Evolutionary conservation across 2,113 vertebrate genomes (phyloP).

Genomic region (Meles meles): DNA sequence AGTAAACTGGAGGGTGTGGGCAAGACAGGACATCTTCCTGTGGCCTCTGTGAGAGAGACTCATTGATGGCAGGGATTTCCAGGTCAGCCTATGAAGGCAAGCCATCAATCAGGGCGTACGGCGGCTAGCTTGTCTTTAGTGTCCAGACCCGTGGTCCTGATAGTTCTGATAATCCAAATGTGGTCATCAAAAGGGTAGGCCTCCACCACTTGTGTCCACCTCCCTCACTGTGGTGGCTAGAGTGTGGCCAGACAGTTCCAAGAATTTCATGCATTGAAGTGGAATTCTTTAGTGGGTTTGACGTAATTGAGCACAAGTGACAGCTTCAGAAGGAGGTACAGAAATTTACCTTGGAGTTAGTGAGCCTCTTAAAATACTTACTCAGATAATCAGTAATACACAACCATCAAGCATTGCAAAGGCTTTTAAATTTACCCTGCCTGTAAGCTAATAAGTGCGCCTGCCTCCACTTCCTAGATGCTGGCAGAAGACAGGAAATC

Average conservation of each 20-base stretch:
- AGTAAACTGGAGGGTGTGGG: background rate
- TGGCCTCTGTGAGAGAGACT: background rate
- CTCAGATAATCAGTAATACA: background rate
- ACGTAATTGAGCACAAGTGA: background rate
- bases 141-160: background rate
- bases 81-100: background rate
- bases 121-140: background rate
- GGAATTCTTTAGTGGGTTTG: background rate
- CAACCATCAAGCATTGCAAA: background rate
- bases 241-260: background rate
- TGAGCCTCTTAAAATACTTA: background rate
- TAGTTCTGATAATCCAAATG: background rate
- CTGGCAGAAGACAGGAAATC: background rate
- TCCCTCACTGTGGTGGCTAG: background rate
- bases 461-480: background rate
- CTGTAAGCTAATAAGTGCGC: background rate
- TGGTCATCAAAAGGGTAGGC: background rate
- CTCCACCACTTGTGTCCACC: background rate
- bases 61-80: conserved; percentile 20
- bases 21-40: background rate
- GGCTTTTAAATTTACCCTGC: background rate
- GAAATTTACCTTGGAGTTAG: background rate
- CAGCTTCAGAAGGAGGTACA: background rate
- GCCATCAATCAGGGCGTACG: background rate
- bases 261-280: background rate